A percentile compares a stretch with the other conserved stretches of the same genome.
Evolutionary conservation across 2,888 invertebrate genomes (phyloP).

Genomic region (Sesamia inferens): DNA sequence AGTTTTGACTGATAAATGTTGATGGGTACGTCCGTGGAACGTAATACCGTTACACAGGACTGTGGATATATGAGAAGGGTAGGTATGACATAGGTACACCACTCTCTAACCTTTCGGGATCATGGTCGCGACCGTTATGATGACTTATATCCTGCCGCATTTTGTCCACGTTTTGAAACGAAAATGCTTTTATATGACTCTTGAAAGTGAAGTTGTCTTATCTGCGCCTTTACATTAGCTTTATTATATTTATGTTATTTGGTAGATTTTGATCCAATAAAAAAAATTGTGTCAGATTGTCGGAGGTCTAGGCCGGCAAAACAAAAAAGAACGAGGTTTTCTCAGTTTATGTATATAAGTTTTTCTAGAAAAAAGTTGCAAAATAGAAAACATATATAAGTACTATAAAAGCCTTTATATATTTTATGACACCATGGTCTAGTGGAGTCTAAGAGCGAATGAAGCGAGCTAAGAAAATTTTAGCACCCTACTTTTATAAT

Average conservation of each 20-base stretch:
- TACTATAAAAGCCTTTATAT: no score
- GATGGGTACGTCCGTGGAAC: conserved; percentile 41
- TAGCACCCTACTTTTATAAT: no score
- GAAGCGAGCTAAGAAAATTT: neutral
- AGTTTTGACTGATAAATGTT: conserved; percentile 45
- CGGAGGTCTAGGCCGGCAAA: neutral
- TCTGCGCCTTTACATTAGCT: neutral
- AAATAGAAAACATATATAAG: neutral
- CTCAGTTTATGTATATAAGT: neutral
- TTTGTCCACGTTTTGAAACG: conserved; percentile 30
- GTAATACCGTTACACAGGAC: conserved; percentile 46
- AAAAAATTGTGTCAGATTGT: neutral
- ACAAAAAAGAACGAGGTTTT: no score
- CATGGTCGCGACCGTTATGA: conserved; percentile 40
- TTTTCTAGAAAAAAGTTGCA: neutral
- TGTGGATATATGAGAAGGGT: conserved; percentile 47
- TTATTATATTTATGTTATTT: neutral
- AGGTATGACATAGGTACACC: conserved; percentile 50
- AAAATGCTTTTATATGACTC: conserved; percentile 27
- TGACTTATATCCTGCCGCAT: conserved; percentile 54
- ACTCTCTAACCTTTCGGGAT: conserved; percentile 49
- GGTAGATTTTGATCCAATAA: neutral
- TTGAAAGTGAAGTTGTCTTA: conserved; percentile 21
- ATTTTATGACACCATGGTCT: no score
- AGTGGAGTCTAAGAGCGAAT: neutral